Evolutionary conservation across 2,888 invertebrate species (phyloP), one percentile per base, ranked within the genome.

Genomic region (Dendrolimus houi): DNA sequence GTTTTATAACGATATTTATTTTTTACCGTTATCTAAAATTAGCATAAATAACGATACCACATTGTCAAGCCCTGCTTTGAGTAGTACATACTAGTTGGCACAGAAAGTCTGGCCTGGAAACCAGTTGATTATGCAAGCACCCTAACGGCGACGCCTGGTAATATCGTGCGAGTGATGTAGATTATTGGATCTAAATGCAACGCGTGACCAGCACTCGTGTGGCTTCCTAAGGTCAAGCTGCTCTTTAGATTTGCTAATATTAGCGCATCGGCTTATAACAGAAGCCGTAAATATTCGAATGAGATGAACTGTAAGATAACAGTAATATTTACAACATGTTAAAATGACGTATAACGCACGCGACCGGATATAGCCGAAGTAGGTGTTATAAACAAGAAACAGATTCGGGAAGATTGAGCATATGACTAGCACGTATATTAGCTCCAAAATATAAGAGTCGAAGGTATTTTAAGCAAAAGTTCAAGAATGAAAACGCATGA

Each of bases 171-270:
- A 47, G 12, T 47, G 47, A 9, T 47, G 12, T 9, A 47, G 12
- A 47, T 47, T 3, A 47, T 47, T 47, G 47, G 9, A 47, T 47
- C 9, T 9, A 47, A 47, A 2, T 47, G 47, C 47, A 47, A 47
- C 47, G 47, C 12, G 47, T 47, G 12, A 47, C 29, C 29, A 6
- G 29, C 47, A 12, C 0, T 47, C 12, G 12, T 47, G 47, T 0
- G 47, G 47, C 47, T 47, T 47, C 47, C 3, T 47, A 47, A 47
- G 47, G 47, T 12, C 47, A 29, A 29, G 29, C 6, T 6, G 29
- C 29, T 29, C 29, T 47, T 56, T 52, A 17, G 17, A 52, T 40
- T 56, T 52, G 56, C 52, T 56, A 56, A 52, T 52, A 56, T 56
- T 56, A 47, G 47, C 47, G 12, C 47, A 47, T 47, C 9, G 47